Base-by-base conservation (phyloP, 2,113 vertebrate species). In the Alosa alosa region DNA sequence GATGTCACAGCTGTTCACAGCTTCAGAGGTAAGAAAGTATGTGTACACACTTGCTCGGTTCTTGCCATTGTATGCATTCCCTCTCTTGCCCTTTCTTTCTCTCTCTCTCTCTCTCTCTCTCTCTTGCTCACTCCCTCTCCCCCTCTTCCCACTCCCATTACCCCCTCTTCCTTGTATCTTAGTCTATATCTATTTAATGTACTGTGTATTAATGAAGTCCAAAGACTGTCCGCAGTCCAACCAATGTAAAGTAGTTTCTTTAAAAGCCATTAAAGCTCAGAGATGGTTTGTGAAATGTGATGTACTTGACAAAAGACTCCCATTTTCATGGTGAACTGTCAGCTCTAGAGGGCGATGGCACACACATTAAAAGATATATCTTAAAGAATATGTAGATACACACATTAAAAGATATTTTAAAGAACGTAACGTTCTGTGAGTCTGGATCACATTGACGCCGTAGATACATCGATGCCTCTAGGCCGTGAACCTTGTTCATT, bases 1-100 rank as follows among this genome's bases (percentile, higher is more conserved):
- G 50, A 55, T 87, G 31, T 90, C 75, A 81, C 72, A 86, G 85
- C 39, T 89, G 50, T 47, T 82, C 84, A 83, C 84, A 87, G 86
- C 39, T 87, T 75, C 68, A 13, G 36, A 64, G 72, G 44, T n/a
- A 41, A 1, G 81, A 68, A 82, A 20, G 50, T 75, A 0, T 86
- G 84, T 86, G 22, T 8, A 68, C 31, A 36, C 31, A 78, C 72
- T 15, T 72, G 6, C 64, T 78, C 72, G 31, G 55, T 60, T 22
- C 72, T 78, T 78, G 31, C 11, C n/a, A 36, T 72, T 17, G 10
- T 36, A 17, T 68, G 18, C 18, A 60, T 60, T 68, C 64, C 3
- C 64, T 68, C n/a, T 13, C n/a, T 68, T 10, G 2, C 64, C 31
- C 64, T 31, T 6, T 68, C 9, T 31, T 36, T 78, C 31, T 72